Base-by-base conservation (phyloP, 1,140 invertebrate genomes). In the Diorhabda elongata region DNA sequence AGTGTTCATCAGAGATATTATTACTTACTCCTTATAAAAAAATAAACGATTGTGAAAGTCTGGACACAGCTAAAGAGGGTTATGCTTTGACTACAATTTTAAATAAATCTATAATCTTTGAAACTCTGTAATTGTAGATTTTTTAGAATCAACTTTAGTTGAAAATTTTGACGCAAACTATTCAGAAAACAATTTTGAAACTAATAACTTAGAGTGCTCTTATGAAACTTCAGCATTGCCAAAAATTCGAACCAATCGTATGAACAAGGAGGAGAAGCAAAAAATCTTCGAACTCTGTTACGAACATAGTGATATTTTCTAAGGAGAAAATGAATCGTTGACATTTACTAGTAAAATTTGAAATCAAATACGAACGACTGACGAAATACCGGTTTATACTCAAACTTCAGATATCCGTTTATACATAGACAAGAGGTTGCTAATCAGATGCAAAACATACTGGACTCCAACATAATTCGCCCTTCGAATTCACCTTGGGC, bases 361-460 rank as follows among this genome's bases (percentile, higher is more conserved):
- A n/a, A n/a, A n/a, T n/a, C n/a, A n/a, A n/a, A n/a, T n/a, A n/a
- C n/a, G n/a, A n/a, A n/a, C n/a, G n/a, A n/a, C n/a, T n/a, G n/a
- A n/a, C n/a, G n/a, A n/a, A n/a, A n/a, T n/a, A n/a, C n/a, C n/a
- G n/a, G n/a, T n/a, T n/a, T n/a, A n/a, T n/a, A n/a, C n/a, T n/a
- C n/a, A n/a, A n/a, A n/a, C n/a, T n/a, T n/a, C n/a, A n/a, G n/a
- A n/a, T n/a, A n/a, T n/a, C n/a, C n/a, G n/a, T n/a, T n/a, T 44
- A 60, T 68, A 41, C 62, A 69, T 45, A 71, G 65, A 57, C 6
- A 26, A 8, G 66, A 67, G 61, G 66, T 67, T n/a, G 7, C 6
- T 63, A 62, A 7, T 11, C 66, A 67, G 42, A 67, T 67, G 3
- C 44, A 67, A 9, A 8, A 6, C 11, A 66, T 59, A 47, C 42